phyloP scores from a whole-genome alignment of 2,113 vertebrate species.

The Anarhynchus alexandrinus region DNA sequence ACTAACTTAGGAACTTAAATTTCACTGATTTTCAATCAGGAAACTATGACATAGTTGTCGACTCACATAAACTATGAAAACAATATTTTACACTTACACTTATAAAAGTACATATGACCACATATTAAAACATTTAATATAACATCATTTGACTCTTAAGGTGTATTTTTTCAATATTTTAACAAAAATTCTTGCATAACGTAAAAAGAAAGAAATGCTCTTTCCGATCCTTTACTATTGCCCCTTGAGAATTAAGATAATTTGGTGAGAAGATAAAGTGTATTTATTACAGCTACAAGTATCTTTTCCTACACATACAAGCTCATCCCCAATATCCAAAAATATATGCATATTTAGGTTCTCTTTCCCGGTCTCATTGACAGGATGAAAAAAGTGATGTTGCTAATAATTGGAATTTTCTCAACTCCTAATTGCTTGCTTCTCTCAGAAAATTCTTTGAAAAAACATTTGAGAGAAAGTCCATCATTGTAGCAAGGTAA shows the following conservation, averaged over 20 bases:
- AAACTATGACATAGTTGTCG: background rate
- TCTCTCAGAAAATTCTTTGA: background rate
- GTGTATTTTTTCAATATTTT: background rate
- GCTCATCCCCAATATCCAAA: background rate
- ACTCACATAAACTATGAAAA: background rate
- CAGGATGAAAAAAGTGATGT: background rate
- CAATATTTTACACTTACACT: background rate
- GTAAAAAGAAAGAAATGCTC: background rate
- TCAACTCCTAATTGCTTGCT: background rate
- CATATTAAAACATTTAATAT: background rate
- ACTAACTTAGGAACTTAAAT: background rate
- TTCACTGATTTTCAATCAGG: background rate
- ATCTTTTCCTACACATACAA: background rate
- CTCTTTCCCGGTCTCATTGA: background rate
- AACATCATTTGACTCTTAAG: background rate
- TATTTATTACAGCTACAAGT: background rate
- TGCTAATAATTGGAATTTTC: background rate
- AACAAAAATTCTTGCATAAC: background rate
- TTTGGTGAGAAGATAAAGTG: background rate
- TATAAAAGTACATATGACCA: background rate
- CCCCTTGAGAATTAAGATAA: background rate
- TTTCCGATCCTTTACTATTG: background rate
- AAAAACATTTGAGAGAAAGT: background rate
- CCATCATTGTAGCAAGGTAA: background rate
- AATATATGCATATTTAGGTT: background rate